These are phyloP conservation scores for Zoroaster sp. DNA, from an alignment of 53 echinoderm and acorn worm genomes.

Conservation along the genomic window DNA sequence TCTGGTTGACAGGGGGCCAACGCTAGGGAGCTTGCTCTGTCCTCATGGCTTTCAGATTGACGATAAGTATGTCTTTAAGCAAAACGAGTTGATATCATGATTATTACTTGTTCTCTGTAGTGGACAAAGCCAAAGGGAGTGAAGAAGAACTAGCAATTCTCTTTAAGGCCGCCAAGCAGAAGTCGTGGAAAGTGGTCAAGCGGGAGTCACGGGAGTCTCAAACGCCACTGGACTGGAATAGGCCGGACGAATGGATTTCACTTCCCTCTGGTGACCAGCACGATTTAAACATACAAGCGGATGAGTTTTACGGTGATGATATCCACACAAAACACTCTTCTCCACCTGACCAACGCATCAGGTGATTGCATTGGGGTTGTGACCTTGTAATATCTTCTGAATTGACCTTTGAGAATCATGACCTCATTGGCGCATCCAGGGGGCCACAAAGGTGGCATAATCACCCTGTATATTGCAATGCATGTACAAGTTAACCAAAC, in stretches of 20 bases:
- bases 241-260: not conserved
- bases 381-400: too few species aligned
- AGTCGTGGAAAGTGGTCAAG: constrained; percentile 28
- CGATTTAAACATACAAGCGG: not conserved
- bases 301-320: not conserved
- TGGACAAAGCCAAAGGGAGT: constrained; percentile 76
- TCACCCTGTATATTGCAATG: too few species aligned
- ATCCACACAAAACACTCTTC: not conserved
- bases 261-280: not conserved
- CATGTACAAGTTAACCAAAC: too few species aligned
- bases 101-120: constrained; percentile 2
- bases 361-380: too few species aligned
- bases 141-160: constrained; percentile 47
- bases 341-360: not conserved
- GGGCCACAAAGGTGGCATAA: too few species aligned
- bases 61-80: too few species aligned
- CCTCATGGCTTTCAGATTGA: too few species aligned
- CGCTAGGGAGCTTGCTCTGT: too few species aligned
- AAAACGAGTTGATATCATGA: too few species aligned
- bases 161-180: constrained; percentile 44
- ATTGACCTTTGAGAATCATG: too few species aligned
- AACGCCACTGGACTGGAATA: constrained; percentile 10
- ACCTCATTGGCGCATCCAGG: too few species aligned
- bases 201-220: constrained; percentile 28
- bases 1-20: too few species aligned